A percentile compares a stretch with the other conserved stretches of the same genome.
phyloP scores from a whole-genome alignment of 2,797 vertebrate genomes.

The Lithobates sylvaticus region DNA sequence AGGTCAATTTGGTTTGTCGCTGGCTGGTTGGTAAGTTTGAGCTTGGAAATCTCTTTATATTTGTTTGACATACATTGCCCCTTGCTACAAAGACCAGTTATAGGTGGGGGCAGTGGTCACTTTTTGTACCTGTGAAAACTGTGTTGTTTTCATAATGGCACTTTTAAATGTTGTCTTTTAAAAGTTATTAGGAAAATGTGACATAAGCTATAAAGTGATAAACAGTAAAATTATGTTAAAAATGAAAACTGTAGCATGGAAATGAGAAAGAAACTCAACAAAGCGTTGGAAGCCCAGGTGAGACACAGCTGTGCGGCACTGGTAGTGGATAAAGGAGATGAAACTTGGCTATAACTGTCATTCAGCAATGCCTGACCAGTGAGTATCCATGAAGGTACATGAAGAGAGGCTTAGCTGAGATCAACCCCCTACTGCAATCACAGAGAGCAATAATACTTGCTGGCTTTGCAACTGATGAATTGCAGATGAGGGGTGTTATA shows the following conservation, averaged over 20 bases:
- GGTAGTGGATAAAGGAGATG: neutral
- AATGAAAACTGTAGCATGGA: neutral
- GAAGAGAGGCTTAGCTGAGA: conserved; percentile 31
- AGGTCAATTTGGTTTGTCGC: too few relatives aligned
- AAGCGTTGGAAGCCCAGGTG: conserved; percentile 4
- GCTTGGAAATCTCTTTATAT: too few relatives aligned
- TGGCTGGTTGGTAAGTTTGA: too few relatives aligned
- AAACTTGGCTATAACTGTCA: conserved; percentile 29
- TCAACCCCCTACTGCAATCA: conserved; percentile 46
- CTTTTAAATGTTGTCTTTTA: neutral
- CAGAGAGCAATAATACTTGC: conserved; percentile 18
- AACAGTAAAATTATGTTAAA: neutral
- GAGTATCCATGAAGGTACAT: conserved; percentile 17
- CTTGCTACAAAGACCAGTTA: too few relatives aligned
- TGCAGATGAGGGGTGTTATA: conserved; percentile 22
- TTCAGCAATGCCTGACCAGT: conserved; percentile 13
- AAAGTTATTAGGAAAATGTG: too few relatives aligned
- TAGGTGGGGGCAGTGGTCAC: too few relatives aligned
- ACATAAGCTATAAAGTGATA: too few relatives aligned
- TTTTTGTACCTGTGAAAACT: too few relatives aligned
- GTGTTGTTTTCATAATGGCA: neutral
- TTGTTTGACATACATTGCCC: too few relatives aligned
- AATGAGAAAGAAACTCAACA: neutral
- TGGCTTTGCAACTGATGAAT: conserved; percentile 31
- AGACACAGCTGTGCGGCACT: conserved; percentile 15